Evolutionary conservation across 2,888 invertebrate genomes (phyloP), one percentile per base, ranked within the genome.

Genomic region (Erannis defoliaria): DNA sequence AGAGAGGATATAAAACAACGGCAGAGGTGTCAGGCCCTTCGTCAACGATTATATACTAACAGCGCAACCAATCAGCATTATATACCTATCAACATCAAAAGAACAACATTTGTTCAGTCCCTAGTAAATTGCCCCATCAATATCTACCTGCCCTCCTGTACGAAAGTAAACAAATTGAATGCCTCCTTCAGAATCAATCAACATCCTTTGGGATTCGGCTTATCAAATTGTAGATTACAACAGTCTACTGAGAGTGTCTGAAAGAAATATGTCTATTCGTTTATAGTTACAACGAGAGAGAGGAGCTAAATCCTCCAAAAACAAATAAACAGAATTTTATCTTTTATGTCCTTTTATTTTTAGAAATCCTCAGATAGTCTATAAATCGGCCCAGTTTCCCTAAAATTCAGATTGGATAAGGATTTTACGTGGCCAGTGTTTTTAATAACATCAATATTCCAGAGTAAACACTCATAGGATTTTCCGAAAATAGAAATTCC

Each of bases 91-190:
- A 31, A 2, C 31, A 42, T 42, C 21, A 21, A 42, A 12, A 46
- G 18, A 31, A 9, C 6, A 26, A 14, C 1, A 21, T 33, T 46
- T 31, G 12, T 46, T 31, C 46, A 29, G 31, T 10, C 18, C 31
- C 46, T 33, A 33, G 46, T 8, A 46, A 33, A 46, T 46, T n/a
- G 31, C 33, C 16, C 33, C 38, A 26, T 48, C 35, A 45, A 55
- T 55, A 55, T 46, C 31, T 46, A 46, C 38, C 55, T 48, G 55
- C 37, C 42, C 18, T 40, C 8, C 10, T 21, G 18, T 42, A 49
- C 3, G 0, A 0, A 18, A 19, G 42, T 33, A 54, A 55, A 63
- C 63, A 55, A 58, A 63, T 58, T 63, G 58, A 58, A 63, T 53
- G 23, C 55, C 48, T 37, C 45, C 12, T 31, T 55, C 58, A 16